Percentiles rank a stretch among this genome's conserved stretches.
Evolutionary conservation across 2,113 vertebrate species (phyloP).

Genomic region (Circaetus cinerascens): DNA sequence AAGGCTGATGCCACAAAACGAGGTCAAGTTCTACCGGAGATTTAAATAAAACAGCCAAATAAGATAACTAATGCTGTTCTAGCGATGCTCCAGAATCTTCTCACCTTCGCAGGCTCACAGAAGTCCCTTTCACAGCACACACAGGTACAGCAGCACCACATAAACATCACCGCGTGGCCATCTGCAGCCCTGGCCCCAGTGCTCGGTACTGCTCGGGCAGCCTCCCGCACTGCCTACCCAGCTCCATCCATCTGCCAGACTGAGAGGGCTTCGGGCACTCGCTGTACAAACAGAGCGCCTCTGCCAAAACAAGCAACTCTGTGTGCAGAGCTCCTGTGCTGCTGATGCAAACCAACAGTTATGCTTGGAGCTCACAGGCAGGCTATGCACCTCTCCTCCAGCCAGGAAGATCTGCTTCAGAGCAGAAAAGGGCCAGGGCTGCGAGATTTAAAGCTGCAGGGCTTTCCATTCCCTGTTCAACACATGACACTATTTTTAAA

Average conservation of each 20-base stretch:
- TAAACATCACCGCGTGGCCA: slow-evolving; percentile 42
- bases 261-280: not conserved
- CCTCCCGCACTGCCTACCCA: not conserved
- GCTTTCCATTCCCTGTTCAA: not conserved
- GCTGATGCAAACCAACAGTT: not conserved
- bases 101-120: slow-evolving; percentile 71
- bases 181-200: not conserved
- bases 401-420: not conserved
- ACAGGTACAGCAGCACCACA: slow-evolving; percentile 73
- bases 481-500: not conserved
- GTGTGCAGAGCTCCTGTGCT: not conserved
- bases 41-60: not conserved
- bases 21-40: slow-evolving; percentile 41
- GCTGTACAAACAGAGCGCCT: not conserved
- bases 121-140: slow-evolving; percentile 57
- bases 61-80: not conserved
- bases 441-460: slow-evolving; percentile 60
- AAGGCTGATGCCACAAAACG: slow-evolving; percentile 29
- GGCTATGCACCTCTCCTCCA: slow-evolving; percentile 18
- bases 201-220: not conserved
- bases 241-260: slow-evolving; percentile 10
- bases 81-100: not conserved
- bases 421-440: not conserved
- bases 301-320: slow-evolving; percentile 22
- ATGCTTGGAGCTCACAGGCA: not conserved